Evolutionary conservation across 2,797 vertebrate genomes (phyloP).

Genomic region (Lacerta bilineata): DNA sequence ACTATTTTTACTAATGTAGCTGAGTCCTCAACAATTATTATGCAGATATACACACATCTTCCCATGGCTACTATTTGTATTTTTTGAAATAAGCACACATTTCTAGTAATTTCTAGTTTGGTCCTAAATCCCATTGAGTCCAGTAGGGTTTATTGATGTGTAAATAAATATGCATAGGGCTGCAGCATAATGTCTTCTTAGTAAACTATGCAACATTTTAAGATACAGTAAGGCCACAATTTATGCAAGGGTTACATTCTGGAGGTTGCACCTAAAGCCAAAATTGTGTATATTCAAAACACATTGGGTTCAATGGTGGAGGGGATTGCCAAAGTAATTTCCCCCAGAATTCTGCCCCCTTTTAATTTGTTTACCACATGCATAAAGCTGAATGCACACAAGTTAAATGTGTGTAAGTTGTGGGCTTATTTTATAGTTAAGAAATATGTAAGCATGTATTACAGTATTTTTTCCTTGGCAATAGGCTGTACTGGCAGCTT

Average conservation of each 20-base stretch:
- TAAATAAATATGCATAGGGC: neutral
- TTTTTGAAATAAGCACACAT: neutral
- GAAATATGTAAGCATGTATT: neutral
- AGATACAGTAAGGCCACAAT: neutral
- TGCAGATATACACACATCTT: neutral
- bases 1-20: too few relatives aligned
- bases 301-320: too few relatives aligned
- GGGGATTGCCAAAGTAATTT: too few relatives aligned
- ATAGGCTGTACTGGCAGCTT: neutral
- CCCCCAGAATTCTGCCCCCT: too few relatives aligned
- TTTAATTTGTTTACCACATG: too few relatives aligned
- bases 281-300: too few relatives aligned
- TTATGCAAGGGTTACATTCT: too few relatives aligned
- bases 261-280: too few relatives aligned
- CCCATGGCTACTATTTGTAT: neutral
- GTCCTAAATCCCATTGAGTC: neutral
- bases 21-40: neutral
- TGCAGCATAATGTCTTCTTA: neutral
- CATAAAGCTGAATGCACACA: too few relatives aligned
- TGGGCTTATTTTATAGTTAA: too few relatives aligned
- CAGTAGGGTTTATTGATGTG: neutral
- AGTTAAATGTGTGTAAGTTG: too few relatives aligned
- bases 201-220: neutral
- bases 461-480: neutral
- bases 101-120: neutral